Evolutionary conservation across 2,888 invertebrate genomes (phyloP), one percentile per base, ranked within the genome.

Genomic region (Agriotes lineatus): DNA sequence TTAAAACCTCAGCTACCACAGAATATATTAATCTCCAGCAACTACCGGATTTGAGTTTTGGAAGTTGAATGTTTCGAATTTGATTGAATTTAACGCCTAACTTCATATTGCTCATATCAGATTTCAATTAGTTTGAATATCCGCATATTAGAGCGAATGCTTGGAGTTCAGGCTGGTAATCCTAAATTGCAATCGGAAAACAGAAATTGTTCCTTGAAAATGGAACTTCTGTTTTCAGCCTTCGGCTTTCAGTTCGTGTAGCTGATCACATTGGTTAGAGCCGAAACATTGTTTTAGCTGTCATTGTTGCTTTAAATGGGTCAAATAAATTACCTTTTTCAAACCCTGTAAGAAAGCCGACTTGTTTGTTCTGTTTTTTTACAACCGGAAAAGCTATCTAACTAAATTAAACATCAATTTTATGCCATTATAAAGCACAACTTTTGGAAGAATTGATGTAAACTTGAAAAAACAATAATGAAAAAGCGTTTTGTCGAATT

Each of bases 31-130:
- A 52, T 52, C 33, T 52, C 14, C 9, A 33, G 18, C 33, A 52
- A 33, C 1, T 33, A 52, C 4, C 1, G 52, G 25, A 33, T 52
- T 12, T 33, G 52, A 52, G 33, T 33, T 52, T 10, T n/a, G 33
- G 52, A 52, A 52, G 52, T 52, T 52, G 52, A 52, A 18, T 52
- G 52, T 52, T 52, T 59, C 59, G 30, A 30, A 45, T 59, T 59
- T 59, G 52, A 59, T 59, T 59, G 25, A 59, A 59, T 59, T 59
- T 45, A 45, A 33, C 33, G 45, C 19, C 45, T 59, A 45, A 59
- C 45, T 59, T 22, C 57, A 37, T 57, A 39, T 59, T 59, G 45
- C 45, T 59, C 59, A n/a, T 59, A 59, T 22, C 59, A 59, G 59
- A 25, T 44, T 59, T 59, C 45, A 59, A 59, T 59, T 59, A 59